Evolutionary conservation across 1,140 invertebrate genomes (phyloP).

Genomic region (Apis florea): DNA sequence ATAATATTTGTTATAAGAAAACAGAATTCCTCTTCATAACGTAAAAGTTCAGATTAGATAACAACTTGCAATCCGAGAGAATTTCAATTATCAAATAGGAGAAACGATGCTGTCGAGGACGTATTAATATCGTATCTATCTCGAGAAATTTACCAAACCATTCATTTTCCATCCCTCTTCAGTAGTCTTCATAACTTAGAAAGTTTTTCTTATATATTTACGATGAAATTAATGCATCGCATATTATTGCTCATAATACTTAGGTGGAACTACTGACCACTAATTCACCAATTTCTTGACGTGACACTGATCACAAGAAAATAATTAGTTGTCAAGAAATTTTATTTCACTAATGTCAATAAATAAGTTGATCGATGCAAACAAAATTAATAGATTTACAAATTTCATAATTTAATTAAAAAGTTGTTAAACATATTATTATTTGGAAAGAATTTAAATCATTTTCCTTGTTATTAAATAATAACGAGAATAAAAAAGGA

Average conservation of each 20-base stretch:
- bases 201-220: neutral
- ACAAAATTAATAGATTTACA: too few relatives aligned
- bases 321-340: neutral
- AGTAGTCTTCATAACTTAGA: neutral
- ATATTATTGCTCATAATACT: neutral
- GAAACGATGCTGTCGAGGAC: neutral
- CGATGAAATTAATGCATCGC: neutral
- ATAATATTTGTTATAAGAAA: neutral
- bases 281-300: neutral
- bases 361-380: too few relatives aligned
- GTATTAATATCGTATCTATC: neutral
- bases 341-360: neutral
- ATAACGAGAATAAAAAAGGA: too few relatives aligned
- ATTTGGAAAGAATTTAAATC: too few relatives aligned
- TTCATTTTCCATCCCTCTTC: neutral
- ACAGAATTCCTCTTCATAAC: neutral
- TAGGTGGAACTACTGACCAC: neutral
- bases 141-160: conserved; percentile 1
- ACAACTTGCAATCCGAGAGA: conserved; percentile 9
- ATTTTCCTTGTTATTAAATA: too few relatives aligned
- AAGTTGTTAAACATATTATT: too few relatives aligned
- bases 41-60: conserved; percentile 7
- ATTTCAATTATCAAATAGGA: neutral
- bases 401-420: too few relatives aligned
- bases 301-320: neutral